Conservation (phyloP, 2,113 vertebrate species). For the Tursiops truncatus region DNA sequence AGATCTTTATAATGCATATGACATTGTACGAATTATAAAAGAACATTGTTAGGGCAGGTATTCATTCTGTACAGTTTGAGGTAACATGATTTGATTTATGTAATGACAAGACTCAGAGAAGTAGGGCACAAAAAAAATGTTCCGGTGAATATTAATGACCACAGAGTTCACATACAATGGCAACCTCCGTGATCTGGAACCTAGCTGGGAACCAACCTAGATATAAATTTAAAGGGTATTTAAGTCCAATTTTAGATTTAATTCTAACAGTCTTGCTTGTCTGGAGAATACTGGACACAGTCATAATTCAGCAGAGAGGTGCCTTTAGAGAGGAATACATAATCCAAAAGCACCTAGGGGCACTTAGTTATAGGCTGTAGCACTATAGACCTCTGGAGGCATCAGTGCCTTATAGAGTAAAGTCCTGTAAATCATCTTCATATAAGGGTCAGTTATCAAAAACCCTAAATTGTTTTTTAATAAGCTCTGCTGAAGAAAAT, state of each 20-base stretch:
- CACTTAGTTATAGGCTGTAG: background rate
- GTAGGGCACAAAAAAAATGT: background rate
- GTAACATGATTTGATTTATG: background rate
- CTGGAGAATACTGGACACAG: background rate
- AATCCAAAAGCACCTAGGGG: background rate
- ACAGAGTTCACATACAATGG: background rate
- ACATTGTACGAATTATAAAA: background rate
- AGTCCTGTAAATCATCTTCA: background rate
- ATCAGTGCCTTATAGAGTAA: background rate
- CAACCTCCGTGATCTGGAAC: background rate
- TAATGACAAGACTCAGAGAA: background rate
- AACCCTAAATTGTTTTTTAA: background rate
- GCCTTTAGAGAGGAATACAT: background rate
- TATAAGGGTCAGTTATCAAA: background rate
- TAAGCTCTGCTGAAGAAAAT: background rate
- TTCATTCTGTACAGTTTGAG: background rate
- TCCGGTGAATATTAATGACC: background rate
- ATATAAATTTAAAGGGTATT: background rate
- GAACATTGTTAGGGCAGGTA: background rate
- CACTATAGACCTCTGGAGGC: background rate
- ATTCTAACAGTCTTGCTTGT: background rate
- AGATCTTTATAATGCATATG: too few relatives aligned
- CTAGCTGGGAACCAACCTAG: background rate
- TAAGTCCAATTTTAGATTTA: background rate
- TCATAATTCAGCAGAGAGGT: background rate